These are phyloP conservation scores for Oreochromis niloticus DNA, from an alignment of 2,113 vertebrate genomes.

Conservation along the genomic window DNA sequence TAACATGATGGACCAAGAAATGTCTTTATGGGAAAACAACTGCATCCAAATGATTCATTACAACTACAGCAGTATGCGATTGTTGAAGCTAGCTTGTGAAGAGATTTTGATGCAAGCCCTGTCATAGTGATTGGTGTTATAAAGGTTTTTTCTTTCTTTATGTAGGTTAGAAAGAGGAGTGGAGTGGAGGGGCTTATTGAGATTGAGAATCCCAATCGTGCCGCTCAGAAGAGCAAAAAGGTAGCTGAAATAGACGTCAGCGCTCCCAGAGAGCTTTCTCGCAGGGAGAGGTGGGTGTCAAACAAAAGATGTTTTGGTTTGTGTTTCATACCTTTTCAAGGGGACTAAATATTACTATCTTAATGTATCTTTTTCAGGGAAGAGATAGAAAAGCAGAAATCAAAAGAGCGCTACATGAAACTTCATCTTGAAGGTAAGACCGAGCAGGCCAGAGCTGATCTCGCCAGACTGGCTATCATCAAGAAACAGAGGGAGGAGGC, in stretches of 20 bases:
- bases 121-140: background rate
- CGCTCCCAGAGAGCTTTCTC: conserved; percentile 71
- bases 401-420: conserved; percentile 79
- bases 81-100: background rate
- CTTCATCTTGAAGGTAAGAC: conserved; percentile 80
- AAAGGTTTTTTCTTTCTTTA: background rate
- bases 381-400: conserved; percentile 80
- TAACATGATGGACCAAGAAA: background rate
- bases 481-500: conserved; percentile 80
- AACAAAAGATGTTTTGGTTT: background rate
- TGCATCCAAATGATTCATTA: background rate
- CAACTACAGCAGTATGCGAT: background rate
- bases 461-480: conserved; percentile 78
- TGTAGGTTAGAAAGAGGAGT: conserved; percentile 65
- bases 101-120: background rate
- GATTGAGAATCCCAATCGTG: conserved; percentile 79
- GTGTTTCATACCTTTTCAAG: background rate
- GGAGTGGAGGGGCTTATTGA: conserved; percentile 78
- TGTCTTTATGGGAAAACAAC: background rate
- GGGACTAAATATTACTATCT: background rate
- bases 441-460: conserved; percentile 75
- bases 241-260: conserved; percentile 65
- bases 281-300: conserved; percentile 71
- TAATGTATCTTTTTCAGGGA: conserved; percentile 54
- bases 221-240: conserved; percentile 77